Base-by-base conservation (phyloP, 2,888 invertebrate genomes). In the Nomada goodeniana region DNA sequence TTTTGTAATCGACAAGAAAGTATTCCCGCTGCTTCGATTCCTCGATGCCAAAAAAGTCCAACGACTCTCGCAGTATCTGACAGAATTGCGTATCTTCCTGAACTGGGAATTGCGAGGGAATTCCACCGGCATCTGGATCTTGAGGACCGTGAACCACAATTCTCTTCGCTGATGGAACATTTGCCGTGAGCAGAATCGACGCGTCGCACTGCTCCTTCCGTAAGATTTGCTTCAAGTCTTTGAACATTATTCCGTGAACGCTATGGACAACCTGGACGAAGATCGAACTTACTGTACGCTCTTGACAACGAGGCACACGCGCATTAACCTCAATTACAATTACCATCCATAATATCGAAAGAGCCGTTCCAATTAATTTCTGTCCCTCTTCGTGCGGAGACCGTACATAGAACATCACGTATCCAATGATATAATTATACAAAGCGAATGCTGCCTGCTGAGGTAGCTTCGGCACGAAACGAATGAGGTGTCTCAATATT, bases 201-300 rank as follows among this genome's bases (percentile, higher is more conserved):
- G 99, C 99, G 94, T 99, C 99, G 92, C 99, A 99, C 92, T 99
- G 99, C 93, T 99, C 99, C 93, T 99, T 99, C 72, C 99, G 96
- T 84, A 99, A 94, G 86, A 99, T 99, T 94, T 99, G 99, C 92
- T 99, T 99, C 29, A 99, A 95, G 94, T 99, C 99, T 94, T 99
- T 99, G 93, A 99, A 99, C 97, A 99, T 99, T 80, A 99, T 98
- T 23, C 99, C 99, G 91, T 99, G 98, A 0, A 99, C 99, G 92
- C 98, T 98, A 89, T 99, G 99, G 0, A 99, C 99, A 36, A 99
- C 97, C 97, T 98, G 91, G 15, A 15, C 94, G 61, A 63, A 67
- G 64, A 10, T 7, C 15, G n/a, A 75, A 70, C 13, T 52, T 10
- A 42, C 42, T 9, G 42, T 2, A 13, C 0, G 29, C 7, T 23